phyloP scores from a whole-genome alignment of 1,140 invertebrate genomes.

The Neodiprion fabricii region DNA sequence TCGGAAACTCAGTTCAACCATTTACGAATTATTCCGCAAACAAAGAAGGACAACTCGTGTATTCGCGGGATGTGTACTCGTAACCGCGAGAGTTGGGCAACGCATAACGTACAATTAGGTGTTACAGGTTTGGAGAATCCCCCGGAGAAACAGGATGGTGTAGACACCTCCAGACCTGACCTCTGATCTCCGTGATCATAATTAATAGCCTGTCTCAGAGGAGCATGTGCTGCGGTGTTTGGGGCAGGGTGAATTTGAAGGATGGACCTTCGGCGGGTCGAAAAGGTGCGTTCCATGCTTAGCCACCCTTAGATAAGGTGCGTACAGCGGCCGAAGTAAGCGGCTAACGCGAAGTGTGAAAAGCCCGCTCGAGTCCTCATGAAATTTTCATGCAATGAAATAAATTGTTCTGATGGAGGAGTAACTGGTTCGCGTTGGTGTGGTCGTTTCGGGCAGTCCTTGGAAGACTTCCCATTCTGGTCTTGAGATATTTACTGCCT shows the following conservation, averaged over 20 bases:
- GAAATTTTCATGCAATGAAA: slow-evolving; percentile 3
- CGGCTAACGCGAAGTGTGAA: background rate
- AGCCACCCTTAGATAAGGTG: too few relatives aligned
- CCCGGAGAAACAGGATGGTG: background rate
- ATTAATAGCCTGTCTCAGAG: background rate
- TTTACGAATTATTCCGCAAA: background rate
- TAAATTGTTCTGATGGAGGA: background rate
- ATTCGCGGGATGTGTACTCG: too few relatives aligned
- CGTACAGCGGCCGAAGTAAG: too few relatives aligned
- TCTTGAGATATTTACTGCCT: too few relatives aligned
- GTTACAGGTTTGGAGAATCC: background rate
- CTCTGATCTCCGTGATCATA: background rate
- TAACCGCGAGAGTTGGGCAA: background rate
- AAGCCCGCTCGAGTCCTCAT: background rate
- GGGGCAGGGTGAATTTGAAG: background rate
- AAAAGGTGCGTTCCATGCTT: too few relatives aligned
- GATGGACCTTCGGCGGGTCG: background rate
- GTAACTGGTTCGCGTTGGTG: background rate
- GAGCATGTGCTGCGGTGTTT: background rate
- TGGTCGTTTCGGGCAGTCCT: background rate
- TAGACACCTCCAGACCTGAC: background rate
- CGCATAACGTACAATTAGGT: background rate
- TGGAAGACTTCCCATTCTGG: background rate
- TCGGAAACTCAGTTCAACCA: background rate
- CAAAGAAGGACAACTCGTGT: background rate